Conservation (phyloP, 1,140 invertebrate genomes). For the Atopsyche davidsoni region DNA sequence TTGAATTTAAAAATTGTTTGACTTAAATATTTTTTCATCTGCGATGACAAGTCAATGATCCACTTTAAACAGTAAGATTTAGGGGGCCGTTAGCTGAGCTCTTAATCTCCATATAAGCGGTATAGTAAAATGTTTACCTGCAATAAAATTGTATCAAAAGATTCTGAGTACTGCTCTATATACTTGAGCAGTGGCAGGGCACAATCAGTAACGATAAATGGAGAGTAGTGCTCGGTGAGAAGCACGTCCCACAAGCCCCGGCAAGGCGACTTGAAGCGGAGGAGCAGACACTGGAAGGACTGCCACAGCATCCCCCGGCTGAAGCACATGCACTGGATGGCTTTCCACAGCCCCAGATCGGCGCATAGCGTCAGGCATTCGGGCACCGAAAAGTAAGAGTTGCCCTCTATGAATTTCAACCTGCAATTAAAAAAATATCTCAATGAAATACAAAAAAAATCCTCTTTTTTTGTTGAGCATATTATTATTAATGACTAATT, state of each 20-base stretch:
- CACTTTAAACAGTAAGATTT: neutral
- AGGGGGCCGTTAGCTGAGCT: neutral
- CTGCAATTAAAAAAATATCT: slow-evolving; percentile 13
- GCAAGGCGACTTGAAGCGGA: slow-evolving; percentile 17
- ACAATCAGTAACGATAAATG: slow-evolving; percentile 20
- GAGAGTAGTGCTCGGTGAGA: slow-evolving; percentile 20
- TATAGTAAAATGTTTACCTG: slow-evolving; percentile 13
- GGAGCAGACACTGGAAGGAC: slow-evolving; percentile 19
- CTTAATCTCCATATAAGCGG: too few species aligned
- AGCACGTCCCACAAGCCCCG: slow-evolving; percentile 17
- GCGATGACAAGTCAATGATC: neutral
- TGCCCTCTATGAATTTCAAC: slow-evolving; percentile 18
- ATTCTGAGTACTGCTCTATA: slow-evolving; percentile 26
- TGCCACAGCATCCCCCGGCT: slow-evolving; percentile 17
- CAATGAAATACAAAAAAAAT: neutral
- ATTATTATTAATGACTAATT: too few species aligned
- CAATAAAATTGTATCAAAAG: slow-evolving; percentile 22
- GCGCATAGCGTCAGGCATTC: slow-evolving; percentile 14
- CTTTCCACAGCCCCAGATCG: slow-evolving; percentile 24
- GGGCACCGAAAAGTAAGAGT: slow-evolving; percentile 14
- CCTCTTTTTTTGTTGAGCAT: too few species aligned
- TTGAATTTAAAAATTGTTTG: neutral
- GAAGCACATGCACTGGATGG: slow-evolving; percentile 15
- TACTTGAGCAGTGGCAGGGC: slow-evolving; percentile 24
- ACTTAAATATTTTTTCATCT: neutral